Conservation (phyloP, 2,113 vertebrate species). For the Sorex fumeus region DNA sequence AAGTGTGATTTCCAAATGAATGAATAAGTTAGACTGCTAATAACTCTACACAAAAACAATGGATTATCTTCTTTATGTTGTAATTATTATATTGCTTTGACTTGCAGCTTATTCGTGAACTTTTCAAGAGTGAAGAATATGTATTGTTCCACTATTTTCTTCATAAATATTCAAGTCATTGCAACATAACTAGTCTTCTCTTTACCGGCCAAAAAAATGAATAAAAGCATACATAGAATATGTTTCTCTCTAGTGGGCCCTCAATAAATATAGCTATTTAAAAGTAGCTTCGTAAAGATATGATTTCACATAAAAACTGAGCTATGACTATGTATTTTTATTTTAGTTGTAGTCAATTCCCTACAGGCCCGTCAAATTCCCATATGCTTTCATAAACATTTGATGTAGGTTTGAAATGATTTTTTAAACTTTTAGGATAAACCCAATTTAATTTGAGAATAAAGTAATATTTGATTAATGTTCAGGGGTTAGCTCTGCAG, state of each 20-base stretch:
- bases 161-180: constrained; percentile 66
- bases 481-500: neutral
- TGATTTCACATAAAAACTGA: constrained; percentile 66
- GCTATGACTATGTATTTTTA: constrained; percentile 51
- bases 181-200: neutral
- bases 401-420: constrained; percentile 36
- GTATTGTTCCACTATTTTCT: constrained; percentile 17
- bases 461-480: constrained; percentile 9
- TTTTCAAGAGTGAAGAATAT: constrained; percentile 29
- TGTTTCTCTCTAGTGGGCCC: neutral
- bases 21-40: constrained; percentile 66
- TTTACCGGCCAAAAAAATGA: neutral
- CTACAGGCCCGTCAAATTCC: constrained; percentile 44
- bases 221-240: neutral
- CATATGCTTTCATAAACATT: constrained; percentile 47
- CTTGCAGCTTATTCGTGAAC: constrained; percentile 47
- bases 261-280: constrained; percentile 55
- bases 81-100: constrained; percentile 70
- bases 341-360: constrained; percentile 62
- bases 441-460: neutral
- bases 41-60: constrained; percentile 24
- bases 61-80: neutral
- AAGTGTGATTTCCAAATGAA: constrained; percentile 67
- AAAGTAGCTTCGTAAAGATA: constrained; percentile 57
- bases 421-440: constrained; percentile 45